A percentile compares a stretch with the other conserved stretches of the same genome.
Conservation (phyloP, 2,113 vertebrate genomes). For the Triplophysa rosa region DNA sequence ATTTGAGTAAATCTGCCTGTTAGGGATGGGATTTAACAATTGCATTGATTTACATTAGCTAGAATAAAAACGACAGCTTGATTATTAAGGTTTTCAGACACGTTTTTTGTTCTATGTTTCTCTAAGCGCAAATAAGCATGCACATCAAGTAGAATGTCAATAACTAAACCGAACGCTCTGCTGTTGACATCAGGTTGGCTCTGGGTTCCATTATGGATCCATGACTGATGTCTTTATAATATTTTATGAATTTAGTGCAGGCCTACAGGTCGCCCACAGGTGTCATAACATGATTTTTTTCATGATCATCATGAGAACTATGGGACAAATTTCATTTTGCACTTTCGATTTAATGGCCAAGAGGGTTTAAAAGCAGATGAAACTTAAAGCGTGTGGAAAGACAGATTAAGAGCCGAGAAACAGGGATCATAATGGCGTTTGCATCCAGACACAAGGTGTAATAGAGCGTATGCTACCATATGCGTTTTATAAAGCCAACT, state of each 20-base stretch:
- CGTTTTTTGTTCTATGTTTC: not conserved
- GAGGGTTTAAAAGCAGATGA: not conserved
- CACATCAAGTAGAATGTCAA: not conserved
- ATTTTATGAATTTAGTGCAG: conserved; percentile 19
- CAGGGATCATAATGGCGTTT: too few relatives aligned
- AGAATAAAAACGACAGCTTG: too few relatives aligned
- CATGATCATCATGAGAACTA: not conserved
- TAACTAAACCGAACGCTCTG: not conserved
- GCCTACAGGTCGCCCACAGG: conserved; percentile 6
- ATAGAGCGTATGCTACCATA: not conserved
- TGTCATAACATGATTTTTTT: conserved; percentile 24
- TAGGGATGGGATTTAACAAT: too few relatives aligned
- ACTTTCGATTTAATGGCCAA: conserved; percentile 21
- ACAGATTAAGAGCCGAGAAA: not conserved
- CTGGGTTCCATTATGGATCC: not conserved
- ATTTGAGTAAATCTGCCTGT: too few relatives aligned
- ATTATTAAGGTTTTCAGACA: not conserved
- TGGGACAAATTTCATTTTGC: not conserved
- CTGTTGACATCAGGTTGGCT: not conserved
- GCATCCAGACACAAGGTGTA: not conserved
- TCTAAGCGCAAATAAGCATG: not conserved
- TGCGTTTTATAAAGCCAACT: too few relatives aligned
- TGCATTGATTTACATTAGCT: too few relatives aligned
- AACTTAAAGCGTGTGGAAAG: not conserved
- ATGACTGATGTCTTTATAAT: conserved; percentile 35